phyloP scores from a whole-genome alignment of 2,797 vertebrate species.

The Periparus ater region DNA sequence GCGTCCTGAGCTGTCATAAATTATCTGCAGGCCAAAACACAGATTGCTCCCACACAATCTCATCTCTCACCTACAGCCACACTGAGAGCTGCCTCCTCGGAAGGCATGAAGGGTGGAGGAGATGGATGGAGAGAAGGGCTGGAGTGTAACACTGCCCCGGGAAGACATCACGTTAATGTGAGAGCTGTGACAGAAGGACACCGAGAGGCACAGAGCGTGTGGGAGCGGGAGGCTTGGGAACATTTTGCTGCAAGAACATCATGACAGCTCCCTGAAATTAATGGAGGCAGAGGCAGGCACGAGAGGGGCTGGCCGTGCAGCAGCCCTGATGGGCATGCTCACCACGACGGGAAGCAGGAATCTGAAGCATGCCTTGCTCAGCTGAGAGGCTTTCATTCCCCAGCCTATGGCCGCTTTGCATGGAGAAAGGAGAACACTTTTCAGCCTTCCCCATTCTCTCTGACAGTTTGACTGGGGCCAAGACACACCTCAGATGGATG shows the following conservation, averaged over 20 bases:
- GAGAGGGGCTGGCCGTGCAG: neutral
- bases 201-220: neutral
- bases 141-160: neutral
- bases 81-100: neutral
- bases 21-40: conserved; percentile 29
- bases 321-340: neutral
- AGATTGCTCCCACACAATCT: neutral
- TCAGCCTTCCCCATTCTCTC: neutral
- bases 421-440: neutral
- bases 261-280: conserved; percentile 46
- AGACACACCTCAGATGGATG: neutral
- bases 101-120: neutral
- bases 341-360: fast-evolving
- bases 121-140: conserved; percentile 37
- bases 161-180: conserved; percentile 5
- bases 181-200: conserved; percentile 53
- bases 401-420: fast-evolving
- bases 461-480: neutral
- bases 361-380: neutral
- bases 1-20: neutral
- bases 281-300: neutral
- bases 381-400: neutral
- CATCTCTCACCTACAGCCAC: conserved; percentile 45
- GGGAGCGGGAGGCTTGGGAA: neutral
- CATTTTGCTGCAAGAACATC: conserved; percentile 33